phyloP scores from a whole-genome alignment of 2,113 vertebrate genomes.

The Natator depressus region DNA sequence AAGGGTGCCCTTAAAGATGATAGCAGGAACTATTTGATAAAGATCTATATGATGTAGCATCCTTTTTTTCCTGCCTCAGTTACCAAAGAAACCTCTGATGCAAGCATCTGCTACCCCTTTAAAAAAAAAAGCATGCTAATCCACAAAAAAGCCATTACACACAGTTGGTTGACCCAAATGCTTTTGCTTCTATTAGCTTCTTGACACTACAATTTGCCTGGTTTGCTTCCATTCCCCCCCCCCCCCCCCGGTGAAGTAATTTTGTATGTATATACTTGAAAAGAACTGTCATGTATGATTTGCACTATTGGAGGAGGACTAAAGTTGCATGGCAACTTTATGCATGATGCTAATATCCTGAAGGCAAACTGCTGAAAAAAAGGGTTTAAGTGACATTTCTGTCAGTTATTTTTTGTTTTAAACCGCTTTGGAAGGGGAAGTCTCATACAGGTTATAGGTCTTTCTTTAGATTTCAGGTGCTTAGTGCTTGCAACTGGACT shows the following conservation, averaged over 20 bases:
- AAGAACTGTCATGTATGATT: constrained; percentile 87
- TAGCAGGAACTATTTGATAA: constrained; percentile 78
- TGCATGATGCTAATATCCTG: constrained; percentile 72
- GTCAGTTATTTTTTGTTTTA: constrained; percentile 59
- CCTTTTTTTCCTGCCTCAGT: constrained; percentile 86
- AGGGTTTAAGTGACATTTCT: constrained; percentile 75
- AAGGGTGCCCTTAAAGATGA: constrained; percentile 79
- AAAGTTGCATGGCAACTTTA: constrained; percentile 75
- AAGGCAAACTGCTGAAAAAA: constrained; percentile 83
- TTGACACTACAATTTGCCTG: constrained; percentile 63
- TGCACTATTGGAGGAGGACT: constrained; percentile 86
- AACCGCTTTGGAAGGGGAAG: constrained; percentile 78
- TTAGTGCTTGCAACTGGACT: constrained; percentile 84
- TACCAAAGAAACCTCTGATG: constrained; percentile 95
- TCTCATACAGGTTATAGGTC: constrained; percentile 79
- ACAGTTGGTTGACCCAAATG: constrained; percentile 75
- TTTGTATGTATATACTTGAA: constrained; percentile 88
- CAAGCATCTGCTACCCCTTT: constrained; percentile 76
- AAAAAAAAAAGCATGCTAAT: constrained; percentile 50
- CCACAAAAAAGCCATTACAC: constrained; percentile 75
- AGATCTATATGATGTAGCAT: constrained; percentile 72
- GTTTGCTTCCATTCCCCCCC: constrained; percentile 59
- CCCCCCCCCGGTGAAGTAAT: constrained; percentile 69
- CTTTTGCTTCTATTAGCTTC: constrained; percentile 74
- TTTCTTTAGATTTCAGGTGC: constrained; percentile 80